Percentiles rank a stretch among this genome's conserved stretches.
Conservation (phyloP, 2,797 vertebrate genomes). For the Pseudopleuronectes americanus region DNA sequence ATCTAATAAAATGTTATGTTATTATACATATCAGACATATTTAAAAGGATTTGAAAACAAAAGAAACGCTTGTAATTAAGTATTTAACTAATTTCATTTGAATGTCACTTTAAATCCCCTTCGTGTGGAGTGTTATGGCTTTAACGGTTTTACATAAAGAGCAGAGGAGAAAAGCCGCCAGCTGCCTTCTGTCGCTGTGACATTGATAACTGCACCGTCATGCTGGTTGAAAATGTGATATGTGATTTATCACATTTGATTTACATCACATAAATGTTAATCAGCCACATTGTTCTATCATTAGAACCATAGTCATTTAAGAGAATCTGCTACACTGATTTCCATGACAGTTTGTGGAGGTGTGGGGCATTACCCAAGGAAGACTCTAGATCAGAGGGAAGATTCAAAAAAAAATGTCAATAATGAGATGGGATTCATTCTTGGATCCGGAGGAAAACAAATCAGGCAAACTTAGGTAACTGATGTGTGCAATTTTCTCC, state of each 20-base stretch:
- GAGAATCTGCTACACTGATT: no score
- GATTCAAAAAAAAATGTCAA: no score
- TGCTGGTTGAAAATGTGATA: slow-evolving; percentile 23
- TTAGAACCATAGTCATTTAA: background rate
- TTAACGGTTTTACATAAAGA: slow-evolving; percentile 41
- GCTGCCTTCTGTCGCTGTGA: slow-evolving; percentile 18
- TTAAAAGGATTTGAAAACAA: slow-evolving; percentile 36
- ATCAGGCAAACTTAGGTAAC: no score
- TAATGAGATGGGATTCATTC: no score
- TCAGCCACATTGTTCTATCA: slow-evolving; percentile 7
- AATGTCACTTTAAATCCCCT: slow-evolving; percentile 51
- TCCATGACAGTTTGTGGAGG: no score
- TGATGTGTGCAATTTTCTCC: no score
- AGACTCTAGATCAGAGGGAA: no score
- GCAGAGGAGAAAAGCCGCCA: slow-evolving; percentile 24
- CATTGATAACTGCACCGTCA: slow-evolving; percentile 4
- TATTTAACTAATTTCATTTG: slow-evolving; percentile 56
- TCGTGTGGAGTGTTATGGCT: slow-evolving; percentile 30
- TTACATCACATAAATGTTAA: slow-evolving; percentile 6
- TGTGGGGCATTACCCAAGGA: no score
- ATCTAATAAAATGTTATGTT: slow-evolving; percentile 12
- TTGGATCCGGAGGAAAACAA: no score
- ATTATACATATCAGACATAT: slow-evolving; percentile 9
- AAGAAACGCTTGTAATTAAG: slow-evolving; percentile 49
- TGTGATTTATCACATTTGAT: no score